Evolutionary conservation across 2,797 vertebrate genomes (phyloP).

Genomic region (Poeciliopsis gracilis): DNA sequence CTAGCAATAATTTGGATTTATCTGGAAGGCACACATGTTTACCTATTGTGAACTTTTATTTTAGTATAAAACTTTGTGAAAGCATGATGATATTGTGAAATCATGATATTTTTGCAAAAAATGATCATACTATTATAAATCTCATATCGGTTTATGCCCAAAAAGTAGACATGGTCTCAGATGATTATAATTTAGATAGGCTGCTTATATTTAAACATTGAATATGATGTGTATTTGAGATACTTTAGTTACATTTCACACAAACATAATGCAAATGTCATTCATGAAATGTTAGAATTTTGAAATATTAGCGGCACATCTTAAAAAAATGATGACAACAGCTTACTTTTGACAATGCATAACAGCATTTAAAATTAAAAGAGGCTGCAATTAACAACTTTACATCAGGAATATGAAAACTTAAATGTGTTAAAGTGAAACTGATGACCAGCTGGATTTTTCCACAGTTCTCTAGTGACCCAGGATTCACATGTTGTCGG

Average conservation of each 20-base stretch:
- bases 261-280: not conserved
- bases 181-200: not conserved
- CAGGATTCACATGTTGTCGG: conserved; percentile 43
- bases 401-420: not conserved
- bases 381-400: not conserved
- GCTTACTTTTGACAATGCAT: conserved; percentile 23
- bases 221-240: not conserved
- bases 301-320: not conserved
- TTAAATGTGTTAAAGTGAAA: conserved; percentile 45
- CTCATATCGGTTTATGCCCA: not conserved
- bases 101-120: not conserved
- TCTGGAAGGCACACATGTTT: not conserved
- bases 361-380: conserved; percentile 21
- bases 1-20: not conserved
- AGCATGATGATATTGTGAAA: not conserved
- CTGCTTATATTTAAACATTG: not conserved
- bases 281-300: not conserved
- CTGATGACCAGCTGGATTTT: conserved; percentile 64
- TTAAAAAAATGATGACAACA: not conserved
- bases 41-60: not conserved
- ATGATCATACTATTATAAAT: not conserved
- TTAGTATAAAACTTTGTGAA: not conserved
- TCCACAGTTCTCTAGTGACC: conserved; percentile 51
- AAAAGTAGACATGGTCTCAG: not conserved
- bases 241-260: conserved; percentile 3